Percentiles rank a stretch among this genome's conserved stretches.
These are phyloP conservation scores for Lithodes maja DNA, from an alignment of 2,888 invertebrate genomes.

Conservation along the genomic window DNA sequence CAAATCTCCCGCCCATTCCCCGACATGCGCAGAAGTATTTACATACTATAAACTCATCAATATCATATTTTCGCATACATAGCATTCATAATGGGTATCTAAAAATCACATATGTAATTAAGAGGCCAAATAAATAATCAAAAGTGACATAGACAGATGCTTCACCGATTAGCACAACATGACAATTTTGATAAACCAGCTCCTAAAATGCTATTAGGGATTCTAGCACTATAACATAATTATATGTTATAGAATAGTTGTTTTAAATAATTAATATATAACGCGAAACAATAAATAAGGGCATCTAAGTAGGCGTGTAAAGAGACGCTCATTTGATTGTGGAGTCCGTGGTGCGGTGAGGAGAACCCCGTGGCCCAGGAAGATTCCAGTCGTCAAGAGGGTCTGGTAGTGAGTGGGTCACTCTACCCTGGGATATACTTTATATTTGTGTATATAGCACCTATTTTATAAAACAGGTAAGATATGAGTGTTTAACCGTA, in stretches of 20 bases:
- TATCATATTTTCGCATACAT: too few species aligned
- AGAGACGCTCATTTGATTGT: slow-evolving; percentile 38
- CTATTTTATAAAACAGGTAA: slow-evolving; percentile 67
- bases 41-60: background rate
- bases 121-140: too few species aligned
- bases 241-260: background rate
- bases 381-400: slow-evolving; percentile 63
- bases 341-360: slow-evolving; percentile 52
- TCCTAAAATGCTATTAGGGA: background rate
- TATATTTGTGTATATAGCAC: slow-evolving; percentile 64
- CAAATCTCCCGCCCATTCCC: background rate
- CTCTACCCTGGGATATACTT: slow-evolving; percentile 57
- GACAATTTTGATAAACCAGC: background rate
- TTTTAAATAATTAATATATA: background rate
- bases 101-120: too few species aligned
- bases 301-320: background rate
- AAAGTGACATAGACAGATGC: background rate
- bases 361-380: slow-evolving; percentile 55
- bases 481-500: background rate
- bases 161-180: background rate
- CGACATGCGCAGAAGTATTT: slow-evolving; percentile 24
- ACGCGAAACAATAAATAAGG: background rate
- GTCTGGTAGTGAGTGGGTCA: slow-evolving; percentile 61
- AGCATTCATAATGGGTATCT: too few species aligned
- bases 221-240: background rate